Percentiles rank a stretch among this genome's conserved stretches.
Evolutionary conservation across 1,140 invertebrate species (phyloP).

Genomic region (Philopotamus ludificatus): DNA sequence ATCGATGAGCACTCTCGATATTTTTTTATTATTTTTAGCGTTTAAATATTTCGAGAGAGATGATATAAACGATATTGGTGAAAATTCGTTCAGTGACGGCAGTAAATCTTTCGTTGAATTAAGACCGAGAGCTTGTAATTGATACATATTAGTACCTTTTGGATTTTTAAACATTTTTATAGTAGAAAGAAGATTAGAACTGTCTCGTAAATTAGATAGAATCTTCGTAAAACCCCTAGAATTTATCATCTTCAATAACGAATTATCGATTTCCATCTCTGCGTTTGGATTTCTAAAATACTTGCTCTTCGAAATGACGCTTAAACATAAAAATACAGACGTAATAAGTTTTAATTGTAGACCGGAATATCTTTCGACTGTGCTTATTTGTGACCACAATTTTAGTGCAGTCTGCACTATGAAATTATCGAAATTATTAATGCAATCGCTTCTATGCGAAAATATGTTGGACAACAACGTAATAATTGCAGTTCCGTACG

Average conservation of each 20-base stretch:
- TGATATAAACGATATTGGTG: constrained; percentile 55
- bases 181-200: constrained; percentile 33
- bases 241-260: constrained; percentile 27
- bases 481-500: constrained; percentile 54
- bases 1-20: constrained; percentile 31
- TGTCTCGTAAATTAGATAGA: constrained; percentile 4
- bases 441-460: not conserved
- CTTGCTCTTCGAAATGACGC: not conserved
- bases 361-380: constrained; percentile 43
- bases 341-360: constrained; percentile 32
- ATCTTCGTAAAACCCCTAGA: constrained; percentile 33
- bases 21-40: constrained; percentile 36
- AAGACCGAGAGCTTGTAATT: constrained; percentile 46
- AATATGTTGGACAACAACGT: constrained; percentile 41
- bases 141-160: constrained; percentile 52
- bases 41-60: constrained; percentile 49
- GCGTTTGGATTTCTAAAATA: not conserved
- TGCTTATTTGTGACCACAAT: constrained; percentile 46
- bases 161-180: constrained; percentile 46
- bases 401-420: constrained; percentile 39
- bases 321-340: constrained; percentile 16
- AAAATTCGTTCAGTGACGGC: constrained; percentile 52
- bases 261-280: constrained; percentile 3
- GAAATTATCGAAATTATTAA: constrained; percentile 28
- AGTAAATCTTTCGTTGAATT: constrained; percentile 53